Evolutionary conservation across 2,888 invertebrate genomes (phyloP).

Genomic region (Seira musarum): DNA sequence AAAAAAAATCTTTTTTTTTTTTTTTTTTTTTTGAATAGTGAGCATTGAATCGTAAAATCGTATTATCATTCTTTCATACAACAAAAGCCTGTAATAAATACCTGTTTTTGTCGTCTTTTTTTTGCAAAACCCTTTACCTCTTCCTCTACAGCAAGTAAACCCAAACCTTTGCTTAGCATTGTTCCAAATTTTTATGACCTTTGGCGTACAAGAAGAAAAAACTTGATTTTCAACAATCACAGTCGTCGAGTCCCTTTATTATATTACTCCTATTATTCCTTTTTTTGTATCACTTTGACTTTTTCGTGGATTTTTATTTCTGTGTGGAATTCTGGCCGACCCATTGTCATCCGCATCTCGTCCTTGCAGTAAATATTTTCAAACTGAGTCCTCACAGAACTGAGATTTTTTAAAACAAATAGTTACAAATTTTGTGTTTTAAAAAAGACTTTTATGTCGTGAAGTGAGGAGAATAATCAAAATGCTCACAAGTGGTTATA

Average conservation of each 20-base stretch:
- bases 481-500: conserved; percentile 50
- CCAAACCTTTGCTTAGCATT: too few species aligned
- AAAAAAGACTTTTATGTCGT: not conserved
- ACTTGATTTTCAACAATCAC: conserved; percentile 25
- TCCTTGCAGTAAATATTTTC: conserved; percentile 24
- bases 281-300: not conserved
- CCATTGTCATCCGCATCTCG: not conserved
- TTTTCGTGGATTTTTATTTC: not conserved
- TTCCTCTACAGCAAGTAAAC: not conserved
- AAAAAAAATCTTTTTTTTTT: not conserved
- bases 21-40: too few species aligned
- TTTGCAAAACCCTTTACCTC: conserved; percentile 1
- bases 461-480: not conserved
- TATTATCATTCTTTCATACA: conserved; percentile 11
- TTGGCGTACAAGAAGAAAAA: conserved; percentile 17
- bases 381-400: not conserved
- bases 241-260: not conserved
- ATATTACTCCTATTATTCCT: not conserved
- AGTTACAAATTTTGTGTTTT: not conserved
- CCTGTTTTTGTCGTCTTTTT: conserved; percentile 14
- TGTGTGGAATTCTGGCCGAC: not conserved
- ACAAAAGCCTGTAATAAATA: not conserved
- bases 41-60: not conserved
- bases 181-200: not conserved
- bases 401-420: not conserved